Percentiles rank a stretch among this genome's conserved stretches.
phyloP scores from a whole-genome alignment of 2,888 invertebrate species.

The Chorisops tibialis region DNA sequence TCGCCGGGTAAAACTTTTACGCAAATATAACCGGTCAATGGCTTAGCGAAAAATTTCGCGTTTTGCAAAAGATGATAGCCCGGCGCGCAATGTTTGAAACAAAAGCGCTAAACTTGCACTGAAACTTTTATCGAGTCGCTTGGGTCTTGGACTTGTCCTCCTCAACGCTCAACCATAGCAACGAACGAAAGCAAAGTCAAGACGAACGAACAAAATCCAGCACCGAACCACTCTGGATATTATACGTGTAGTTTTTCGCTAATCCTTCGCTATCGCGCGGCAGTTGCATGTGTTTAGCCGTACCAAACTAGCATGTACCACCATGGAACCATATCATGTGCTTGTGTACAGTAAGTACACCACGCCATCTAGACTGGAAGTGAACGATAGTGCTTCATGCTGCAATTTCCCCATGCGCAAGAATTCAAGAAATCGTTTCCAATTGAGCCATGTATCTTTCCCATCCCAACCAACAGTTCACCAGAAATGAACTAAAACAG shows the following conservation, averaged over 20 bases:
- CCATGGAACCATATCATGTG: neutral
- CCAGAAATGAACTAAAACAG: slow-evolving; percentile 1
- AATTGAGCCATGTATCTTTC: neutral
- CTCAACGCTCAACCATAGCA: neutral
- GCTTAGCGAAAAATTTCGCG: too few relatives aligned
- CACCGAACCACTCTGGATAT: neutral
- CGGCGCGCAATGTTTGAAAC: slow-evolving; percentile 1
- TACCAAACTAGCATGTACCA: slow-evolving; percentile 16
- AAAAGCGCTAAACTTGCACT: slow-evolving; percentile 22
- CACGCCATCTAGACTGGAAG: slow-evolving; percentile 7
- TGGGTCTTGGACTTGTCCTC: slow-evolving; percentile 1
- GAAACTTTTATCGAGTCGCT: neutral
- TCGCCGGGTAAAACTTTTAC: too few relatives aligned
- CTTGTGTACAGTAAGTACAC: neutral
- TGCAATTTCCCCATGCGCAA: neutral
- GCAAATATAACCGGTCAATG: too few relatives aligned
- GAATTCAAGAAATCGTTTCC: neutral
- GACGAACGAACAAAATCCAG: neutral
- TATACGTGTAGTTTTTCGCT: slow-evolving; percentile 8
- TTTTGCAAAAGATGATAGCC: neutral
- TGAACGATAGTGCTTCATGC: too few relatives aligned
- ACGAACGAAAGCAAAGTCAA: slow-evolving; percentile 1
- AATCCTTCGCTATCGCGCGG: slow-evolving; percentile 15
- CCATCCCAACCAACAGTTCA: slow-evolving; percentile 1
- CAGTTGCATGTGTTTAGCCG: slow-evolving; percentile 10